A percentile compares a stretch with the other conserved stretches of the same genome.
These are phyloP conservation scores for Lycorma delicatula DNA, from an alignment of 1,140 invertebrate species.

Conservation along the genomic window DNA sequence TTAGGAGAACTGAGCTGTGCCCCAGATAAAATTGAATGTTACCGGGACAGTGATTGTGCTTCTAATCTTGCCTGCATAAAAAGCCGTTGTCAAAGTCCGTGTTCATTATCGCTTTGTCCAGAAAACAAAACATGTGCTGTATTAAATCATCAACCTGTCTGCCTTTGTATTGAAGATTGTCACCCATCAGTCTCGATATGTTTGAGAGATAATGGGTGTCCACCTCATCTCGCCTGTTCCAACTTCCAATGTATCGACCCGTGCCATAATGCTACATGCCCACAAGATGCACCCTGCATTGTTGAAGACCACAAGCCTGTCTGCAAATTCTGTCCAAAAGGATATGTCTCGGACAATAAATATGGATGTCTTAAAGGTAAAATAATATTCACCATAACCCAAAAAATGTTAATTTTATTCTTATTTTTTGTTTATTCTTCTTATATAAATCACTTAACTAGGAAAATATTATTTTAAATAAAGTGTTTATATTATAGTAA, in stretches of 20 bases:
- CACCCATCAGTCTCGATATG: constrained; percentile 78
- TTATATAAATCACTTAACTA: too few relatives aligned
- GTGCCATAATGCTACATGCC: constrained; percentile 68
- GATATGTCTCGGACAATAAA: constrained; percentile 78
- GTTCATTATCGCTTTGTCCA: constrained; percentile 57
- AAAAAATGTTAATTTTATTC: too few relatives aligned
- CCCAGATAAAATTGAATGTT: constrained; percentile 66
- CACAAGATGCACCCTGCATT: constrained; percentile 73
- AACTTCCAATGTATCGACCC: constrained; percentile 86
- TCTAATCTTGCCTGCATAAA: constrained; percentile 74
- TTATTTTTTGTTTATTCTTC: too few relatives aligned
- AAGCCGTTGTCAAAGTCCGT: constrained; percentile 76
- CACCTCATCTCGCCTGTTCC: constrained; percentile 69
- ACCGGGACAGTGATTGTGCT: constrained; percentile 71
- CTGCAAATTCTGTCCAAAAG: constrained; percentile 88
- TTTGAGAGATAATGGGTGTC: constrained; percentile 78
- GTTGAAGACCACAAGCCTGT: constrained; percentile 86
- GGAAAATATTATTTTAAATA: too few relatives aligned
- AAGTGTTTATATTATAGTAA: background rate
- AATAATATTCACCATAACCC: constrained; percentile 27
- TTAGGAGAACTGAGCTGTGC: constrained; percentile 73
- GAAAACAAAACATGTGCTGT: constrained; percentile 75
- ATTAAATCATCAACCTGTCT: constrained; percentile 72
- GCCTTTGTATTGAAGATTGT: constrained; percentile 79
- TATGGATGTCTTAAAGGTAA: constrained; percentile 94